These are phyloP conservation scores for Crotalus helleri DNA, from an alignment of 2,113 vertebrate genomes.

Conservation along the genomic window DNA sequence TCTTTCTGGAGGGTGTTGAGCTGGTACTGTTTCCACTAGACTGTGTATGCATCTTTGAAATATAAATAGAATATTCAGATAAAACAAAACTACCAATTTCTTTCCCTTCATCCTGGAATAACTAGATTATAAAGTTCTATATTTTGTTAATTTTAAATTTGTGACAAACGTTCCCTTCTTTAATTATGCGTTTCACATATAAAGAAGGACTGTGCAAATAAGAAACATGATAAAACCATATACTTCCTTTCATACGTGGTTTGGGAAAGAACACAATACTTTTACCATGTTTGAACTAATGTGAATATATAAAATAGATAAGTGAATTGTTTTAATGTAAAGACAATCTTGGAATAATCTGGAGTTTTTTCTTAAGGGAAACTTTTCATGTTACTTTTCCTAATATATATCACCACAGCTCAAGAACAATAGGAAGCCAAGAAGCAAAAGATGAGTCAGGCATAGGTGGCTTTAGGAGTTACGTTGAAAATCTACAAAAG, in stretches of 20 bases:
- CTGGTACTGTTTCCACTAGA: constrained; percentile 57
- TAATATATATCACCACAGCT: background rate
- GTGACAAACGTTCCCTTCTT: background rate
- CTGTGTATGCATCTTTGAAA: constrained; percentile 66
- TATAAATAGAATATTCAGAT: background rate
- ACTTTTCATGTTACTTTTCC: background rate
- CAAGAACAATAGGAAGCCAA: background rate
- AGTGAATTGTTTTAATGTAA: background rate
- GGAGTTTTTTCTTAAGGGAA: background rate
- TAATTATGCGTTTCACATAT: background rate
- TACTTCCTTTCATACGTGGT: background rate
- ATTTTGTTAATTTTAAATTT: background rate
- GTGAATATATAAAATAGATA: background rate
- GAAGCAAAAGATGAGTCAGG: background rate
- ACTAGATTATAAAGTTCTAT: background rate
- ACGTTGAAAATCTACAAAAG: background rate
- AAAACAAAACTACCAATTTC: background rate
- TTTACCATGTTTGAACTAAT: background rate
- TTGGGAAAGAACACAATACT: background rate
- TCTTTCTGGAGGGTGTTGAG: constrained; percentile 74
- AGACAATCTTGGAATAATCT: background rate
- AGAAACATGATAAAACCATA: background rate
- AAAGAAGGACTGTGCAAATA: background rate
- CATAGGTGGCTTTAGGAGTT: background rate
- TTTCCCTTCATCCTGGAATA: background rate